These are phyloP conservation scores for Hypercompe scribonia DNA, from an alignment of 2,888 invertebrate species.

Conservation along the genomic window DNA sequence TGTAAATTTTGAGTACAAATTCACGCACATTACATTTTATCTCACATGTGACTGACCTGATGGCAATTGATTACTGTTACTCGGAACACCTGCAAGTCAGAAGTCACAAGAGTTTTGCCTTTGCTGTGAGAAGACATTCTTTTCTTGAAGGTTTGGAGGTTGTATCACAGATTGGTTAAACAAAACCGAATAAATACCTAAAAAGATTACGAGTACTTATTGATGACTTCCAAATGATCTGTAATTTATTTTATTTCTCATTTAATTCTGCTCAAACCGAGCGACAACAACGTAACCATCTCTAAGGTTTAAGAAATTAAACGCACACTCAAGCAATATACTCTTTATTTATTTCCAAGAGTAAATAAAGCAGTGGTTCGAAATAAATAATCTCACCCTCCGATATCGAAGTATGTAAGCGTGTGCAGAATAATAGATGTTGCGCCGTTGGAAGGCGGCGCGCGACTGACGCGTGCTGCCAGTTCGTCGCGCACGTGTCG, in stretches of 20 bases:
- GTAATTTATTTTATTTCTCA: neutral
- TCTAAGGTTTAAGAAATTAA: slow-evolving; percentile 28
- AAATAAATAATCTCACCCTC: slow-evolving; percentile 58
- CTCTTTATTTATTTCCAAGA: slow-evolving; percentile 14
- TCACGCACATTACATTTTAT: too few relatives aligned
- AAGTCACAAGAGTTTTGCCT: too few relatives aligned
- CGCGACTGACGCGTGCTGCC: slow-evolving; percentile 70
- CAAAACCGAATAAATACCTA: too few relatives aligned
- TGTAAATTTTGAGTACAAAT: too few relatives aligned
- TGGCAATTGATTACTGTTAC: too few relatives aligned
- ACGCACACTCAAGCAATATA: slow-evolving; percentile 12
- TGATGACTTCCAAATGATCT: too few relatives aligned
- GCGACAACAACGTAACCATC: neutral
- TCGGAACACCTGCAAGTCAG: too few relatives aligned
- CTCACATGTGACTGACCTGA: too few relatives aligned
- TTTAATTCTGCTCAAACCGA: neutral
- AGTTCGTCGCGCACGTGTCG: slow-evolving; percentile 69
- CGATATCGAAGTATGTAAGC: slow-evolving; percentile 55
- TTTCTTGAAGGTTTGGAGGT: too few relatives aligned
- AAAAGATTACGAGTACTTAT: too few relatives aligned
- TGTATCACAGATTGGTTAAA: too few relatives aligned
- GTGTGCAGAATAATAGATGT: slow-evolving; percentile 68
- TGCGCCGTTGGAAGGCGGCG: slow-evolving; percentile 62
- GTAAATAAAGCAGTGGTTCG: slow-evolving; percentile 54
- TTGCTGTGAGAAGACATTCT: too few relatives aligned